Evolutionary conservation across 2,888 invertebrate species (phyloP), one percentile per base, ranked within the genome.

Genomic region (Nysson spinosus): DNA sequence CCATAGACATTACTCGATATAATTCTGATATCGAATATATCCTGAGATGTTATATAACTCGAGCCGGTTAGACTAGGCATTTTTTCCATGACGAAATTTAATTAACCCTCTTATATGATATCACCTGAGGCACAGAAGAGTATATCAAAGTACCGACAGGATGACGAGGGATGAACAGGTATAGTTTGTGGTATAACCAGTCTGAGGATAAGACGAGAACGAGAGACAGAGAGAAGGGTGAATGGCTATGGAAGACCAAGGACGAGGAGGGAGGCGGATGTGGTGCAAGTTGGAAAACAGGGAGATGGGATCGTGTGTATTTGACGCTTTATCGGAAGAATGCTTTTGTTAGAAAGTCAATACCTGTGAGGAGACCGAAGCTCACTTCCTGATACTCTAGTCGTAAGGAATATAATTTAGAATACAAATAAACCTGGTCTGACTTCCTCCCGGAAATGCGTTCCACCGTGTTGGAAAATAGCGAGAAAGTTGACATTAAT

Each of bases 291-390:
- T n/a, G 28, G 9, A 9, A 28, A n/a, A 4, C 22, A 62, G 50
- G 34, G 54, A 37, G 47, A 19, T 51, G 35, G 40, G 54, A 22
- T 42, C 37, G 64, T 49, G 44, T 71, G 60, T 57, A 66, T 57
- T 55, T 63, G 71, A 69, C 70, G 69, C 52, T 60, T 63, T 62
- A 71, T 69, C 57, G 61, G 43, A 50, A 64, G 55, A 47, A 44
- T 46, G 55, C 58, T 58, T 68, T 72, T 65, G 69, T 65, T 62
- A 46, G 57, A 60, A 69, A 72, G 68, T 69, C 72, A 56, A 72
- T 71, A 68, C 47, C 55, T 46, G 62, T 46, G 46, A 58, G 60
- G 34, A 43, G 39, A 50, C 50, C 37, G 43, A 28, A 32, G 54
- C 55, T 64, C 64, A 58, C 61, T 66, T 55, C 40, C 54, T 44